A percentile compares a stretch with the other conserved stretches of the same genome.
These are phyloP conservation scores for Characodon lateralis DNA, from an alignment of 2,797 vertebrate species.

Conservation along the genomic window DNA sequence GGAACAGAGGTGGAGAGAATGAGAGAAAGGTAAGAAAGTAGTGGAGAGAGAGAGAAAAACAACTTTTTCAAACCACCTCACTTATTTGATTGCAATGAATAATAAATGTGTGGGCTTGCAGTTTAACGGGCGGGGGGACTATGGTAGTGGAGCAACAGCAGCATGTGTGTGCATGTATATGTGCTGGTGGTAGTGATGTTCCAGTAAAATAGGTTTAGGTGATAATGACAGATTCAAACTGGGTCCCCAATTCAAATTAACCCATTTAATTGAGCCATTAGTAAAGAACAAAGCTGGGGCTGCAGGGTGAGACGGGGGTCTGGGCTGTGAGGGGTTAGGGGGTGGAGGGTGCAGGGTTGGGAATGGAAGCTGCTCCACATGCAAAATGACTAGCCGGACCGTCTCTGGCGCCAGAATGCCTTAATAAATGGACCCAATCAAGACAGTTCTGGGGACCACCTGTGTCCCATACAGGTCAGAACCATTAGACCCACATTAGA, in stretches of 20 bases:
- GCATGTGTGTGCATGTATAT: conserved; percentile 28
- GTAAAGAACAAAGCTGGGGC: conserved; percentile 77
- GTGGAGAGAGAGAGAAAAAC: conserved; percentile 67
- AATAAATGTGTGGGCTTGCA: conserved; percentile 88
- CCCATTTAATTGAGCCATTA: conserved; percentile 86
- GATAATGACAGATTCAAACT: conserved; percentile 79
- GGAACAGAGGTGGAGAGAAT: conserved; percentile 54
- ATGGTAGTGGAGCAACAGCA: conserved; percentile 26
- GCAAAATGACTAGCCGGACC: conserved; percentile 76
- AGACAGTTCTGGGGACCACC: conserved; percentile 79
- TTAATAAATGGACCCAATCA: conserved; percentile 86
- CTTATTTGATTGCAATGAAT: conserved; percentile 99
- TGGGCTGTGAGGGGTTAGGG: conserved; percentile 49
- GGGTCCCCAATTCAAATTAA: conserved; percentile 80
- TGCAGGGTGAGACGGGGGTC: conserved; percentile 44
- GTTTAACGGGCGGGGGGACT: conserved; percentile 9
- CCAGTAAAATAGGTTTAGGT: conserved; percentile 63
- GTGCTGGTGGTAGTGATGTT: conserved; percentile 33
- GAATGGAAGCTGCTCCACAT: conserved; percentile 71
- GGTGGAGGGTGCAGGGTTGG: conserved; percentile 67
- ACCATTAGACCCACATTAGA: conserved; percentile 85
- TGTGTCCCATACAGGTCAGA: conserved; percentile 85
- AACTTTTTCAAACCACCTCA: conserved; percentile 94
- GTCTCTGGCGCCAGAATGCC: conserved; percentile 65
- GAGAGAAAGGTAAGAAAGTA: conserved; percentile 51